Evolutionary conservation across 2,888 invertebrate species (phyloP).

Genomic region (Harmothoe impar): DNA sequence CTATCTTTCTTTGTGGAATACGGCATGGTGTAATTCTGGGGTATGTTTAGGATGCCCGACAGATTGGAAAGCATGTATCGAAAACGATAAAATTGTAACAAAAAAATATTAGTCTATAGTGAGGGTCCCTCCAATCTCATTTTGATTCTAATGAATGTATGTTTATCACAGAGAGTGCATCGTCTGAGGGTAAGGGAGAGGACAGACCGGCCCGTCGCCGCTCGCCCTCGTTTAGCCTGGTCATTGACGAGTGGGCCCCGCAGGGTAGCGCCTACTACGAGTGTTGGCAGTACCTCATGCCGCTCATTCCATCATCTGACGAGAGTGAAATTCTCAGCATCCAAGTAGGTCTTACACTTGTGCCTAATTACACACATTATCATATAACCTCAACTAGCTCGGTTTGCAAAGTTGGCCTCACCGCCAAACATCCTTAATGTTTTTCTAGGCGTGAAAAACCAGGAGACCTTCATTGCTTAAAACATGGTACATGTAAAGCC

Average conservation of each 20-base stretch:
- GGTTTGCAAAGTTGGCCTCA: not conserved
- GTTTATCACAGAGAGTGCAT: not conserved
- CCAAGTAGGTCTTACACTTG: constrained; percentile 8
- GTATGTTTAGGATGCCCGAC: no score
- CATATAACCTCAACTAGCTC: no score
- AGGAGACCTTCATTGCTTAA: no score
- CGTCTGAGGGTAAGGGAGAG: not conserved
- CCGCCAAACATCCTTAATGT: no score
- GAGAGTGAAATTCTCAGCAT: constrained; percentile 51
- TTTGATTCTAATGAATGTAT: no score
- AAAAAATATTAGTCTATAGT: no score
- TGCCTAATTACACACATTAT: no score
- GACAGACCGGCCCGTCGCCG: not conserved
- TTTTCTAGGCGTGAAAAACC: no score
- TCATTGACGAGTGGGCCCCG: constrained; percentile 22
- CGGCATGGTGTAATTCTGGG: not conserved
- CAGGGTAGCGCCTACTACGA: not conserved
- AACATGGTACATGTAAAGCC: no score
- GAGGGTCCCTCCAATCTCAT: no score
- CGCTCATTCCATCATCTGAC: constrained; percentile 43
- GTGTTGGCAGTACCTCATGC: constrained; percentile 38
- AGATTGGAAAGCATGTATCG: no score
- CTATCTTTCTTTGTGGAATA: not conserved
- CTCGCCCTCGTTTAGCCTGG: constrained; percentile 20
- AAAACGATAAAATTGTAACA: no score